Evolutionary conservation across 2,797 vertebrate genomes (phyloP).

Genomic region (Crenuchus spilurus): DNA sequence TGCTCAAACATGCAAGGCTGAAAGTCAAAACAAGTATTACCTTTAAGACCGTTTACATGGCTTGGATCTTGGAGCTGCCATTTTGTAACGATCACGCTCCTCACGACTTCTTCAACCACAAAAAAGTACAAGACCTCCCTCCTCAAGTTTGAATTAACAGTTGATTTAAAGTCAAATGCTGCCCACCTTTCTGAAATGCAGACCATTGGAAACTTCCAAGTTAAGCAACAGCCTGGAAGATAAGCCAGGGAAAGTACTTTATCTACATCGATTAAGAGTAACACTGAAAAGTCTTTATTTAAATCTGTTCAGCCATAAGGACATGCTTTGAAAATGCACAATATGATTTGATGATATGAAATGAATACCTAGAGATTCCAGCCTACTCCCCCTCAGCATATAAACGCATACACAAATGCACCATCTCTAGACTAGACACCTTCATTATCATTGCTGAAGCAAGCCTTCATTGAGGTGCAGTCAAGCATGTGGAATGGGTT

Average conservation of each 20-base stretch:
- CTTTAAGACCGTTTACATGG: constrained; percentile 12
- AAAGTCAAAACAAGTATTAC: constrained; percentile 21
- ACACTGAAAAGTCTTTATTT: constrained; percentile 3
- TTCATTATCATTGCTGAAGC: constrained; percentile 56
- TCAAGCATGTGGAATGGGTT: constrained; percentile 60
- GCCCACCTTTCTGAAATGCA: neutral
- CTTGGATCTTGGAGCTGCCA: neutral
- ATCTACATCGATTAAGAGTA: neutral
- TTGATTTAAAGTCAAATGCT: neutral
- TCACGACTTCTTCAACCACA: neutral
- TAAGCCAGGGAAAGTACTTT: neutral
- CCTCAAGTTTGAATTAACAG: neutral
- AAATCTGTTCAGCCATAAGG: constrained; percentile 12
- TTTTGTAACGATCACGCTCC: neutral
- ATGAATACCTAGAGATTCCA: neutral
- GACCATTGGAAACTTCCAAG: neutral
- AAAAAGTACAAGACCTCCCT: neutral
- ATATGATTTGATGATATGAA: constrained; percentile 8
- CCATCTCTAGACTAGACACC: constrained; percentile 51
- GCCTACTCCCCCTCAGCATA: neutral
- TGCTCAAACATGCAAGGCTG: constrained; percentile 55
- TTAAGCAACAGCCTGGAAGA: neutral
- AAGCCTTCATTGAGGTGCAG: constrained; percentile 57
- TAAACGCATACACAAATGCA: constrained; percentile 15
- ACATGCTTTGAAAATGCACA: constrained; percentile 10